phyloP scores from a whole-genome alignment of 2,113 vertebrate species.

The Nothoprocta perdicaria region DNA sequence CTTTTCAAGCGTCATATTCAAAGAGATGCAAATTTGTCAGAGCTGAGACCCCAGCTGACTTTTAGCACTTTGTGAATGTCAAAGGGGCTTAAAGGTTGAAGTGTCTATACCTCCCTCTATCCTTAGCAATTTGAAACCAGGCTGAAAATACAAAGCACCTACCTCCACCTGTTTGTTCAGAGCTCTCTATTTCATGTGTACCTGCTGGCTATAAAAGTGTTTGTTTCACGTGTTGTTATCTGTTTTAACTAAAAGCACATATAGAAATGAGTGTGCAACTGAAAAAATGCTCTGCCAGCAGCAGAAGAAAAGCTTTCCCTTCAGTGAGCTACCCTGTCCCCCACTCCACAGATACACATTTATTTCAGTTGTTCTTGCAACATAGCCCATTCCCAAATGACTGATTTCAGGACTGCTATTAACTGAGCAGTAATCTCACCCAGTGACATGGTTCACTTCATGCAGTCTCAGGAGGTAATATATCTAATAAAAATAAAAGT shows the following conservation, averaged over 20 bases:
- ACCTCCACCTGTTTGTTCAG: conserved; percentile 55
- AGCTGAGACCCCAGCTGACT: conserved; percentile 88
- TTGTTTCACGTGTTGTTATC: conserved; percentile 63
- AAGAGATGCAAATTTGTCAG: conserved; percentile 89
- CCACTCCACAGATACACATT: conserved; percentile 27
- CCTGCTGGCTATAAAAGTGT: conserved; percentile 55
- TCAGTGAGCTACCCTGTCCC: conserved; percentile 1
- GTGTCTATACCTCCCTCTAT: conserved; percentile 75
- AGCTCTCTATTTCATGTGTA: conserved; percentile 60
- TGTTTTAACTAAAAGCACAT: conserved; percentile 52
- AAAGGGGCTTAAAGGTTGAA: conserved; percentile 87
- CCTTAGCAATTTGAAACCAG: conserved; percentile 70
- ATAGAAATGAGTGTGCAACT: conserved; percentile 22
- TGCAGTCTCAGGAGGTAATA: conserved; percentile 53
- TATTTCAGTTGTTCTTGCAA: conserved; percentile 46
- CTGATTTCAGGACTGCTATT: conserved; percentile 49
- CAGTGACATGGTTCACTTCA: conserved; percentile 18
- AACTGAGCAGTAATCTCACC: conserved; percentile 59
- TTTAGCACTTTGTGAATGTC: conserved; percentile 89
- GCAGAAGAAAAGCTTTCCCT: conserved; percentile 15
- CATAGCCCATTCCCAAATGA: conserved; percentile 7
- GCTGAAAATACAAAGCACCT: conserved; percentile 52
- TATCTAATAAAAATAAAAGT: conserved; percentile 66
- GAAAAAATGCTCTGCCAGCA: conserved; percentile 35
- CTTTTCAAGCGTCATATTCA: conserved; percentile 89